Conservation (phyloP, 2,797 vertebrate genomes). For the Arctocebus calabarensis region DNA sequence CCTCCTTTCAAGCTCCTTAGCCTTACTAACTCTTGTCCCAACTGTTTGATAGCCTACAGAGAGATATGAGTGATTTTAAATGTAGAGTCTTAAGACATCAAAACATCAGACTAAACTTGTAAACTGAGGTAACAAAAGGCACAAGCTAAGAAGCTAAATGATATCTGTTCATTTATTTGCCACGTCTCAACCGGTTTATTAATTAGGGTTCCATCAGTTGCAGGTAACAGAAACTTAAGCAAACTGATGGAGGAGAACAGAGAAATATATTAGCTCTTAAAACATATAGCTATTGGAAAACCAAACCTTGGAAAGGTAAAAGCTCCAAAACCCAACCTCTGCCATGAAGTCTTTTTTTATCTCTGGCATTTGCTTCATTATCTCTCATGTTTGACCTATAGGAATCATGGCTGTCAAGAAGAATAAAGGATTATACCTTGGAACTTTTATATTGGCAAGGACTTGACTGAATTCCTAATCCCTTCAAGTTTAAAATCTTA, state of each 20-base stretch:
- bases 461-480: not conserved
- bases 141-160: not conserved
- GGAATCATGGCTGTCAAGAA: not conserved
- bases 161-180: not conserved
- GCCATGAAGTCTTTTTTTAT: not conserved
- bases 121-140: conserved; percentile 16
- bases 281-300: not conserved
- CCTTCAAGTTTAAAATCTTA: not conserved
- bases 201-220: not conserved
- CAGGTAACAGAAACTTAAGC: not conserved
- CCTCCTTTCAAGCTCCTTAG: not conserved
- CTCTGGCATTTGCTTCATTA: not conserved
- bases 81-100: not conserved
- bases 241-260: not conserved
- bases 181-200: not conserved
- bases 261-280: not conserved
- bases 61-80: not conserved
- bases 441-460: not conserved
- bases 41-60: not conserved
- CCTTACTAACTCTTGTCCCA: not conserved
- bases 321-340: not conserved
- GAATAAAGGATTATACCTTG: not conserved
- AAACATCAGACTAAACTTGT: conserved; percentile 50
- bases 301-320: not conserved
- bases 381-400: not conserved